Evolutionary conservation across 2,797 vertebrate species (phyloP).

Genomic region (Cuniculus paca): DNA sequence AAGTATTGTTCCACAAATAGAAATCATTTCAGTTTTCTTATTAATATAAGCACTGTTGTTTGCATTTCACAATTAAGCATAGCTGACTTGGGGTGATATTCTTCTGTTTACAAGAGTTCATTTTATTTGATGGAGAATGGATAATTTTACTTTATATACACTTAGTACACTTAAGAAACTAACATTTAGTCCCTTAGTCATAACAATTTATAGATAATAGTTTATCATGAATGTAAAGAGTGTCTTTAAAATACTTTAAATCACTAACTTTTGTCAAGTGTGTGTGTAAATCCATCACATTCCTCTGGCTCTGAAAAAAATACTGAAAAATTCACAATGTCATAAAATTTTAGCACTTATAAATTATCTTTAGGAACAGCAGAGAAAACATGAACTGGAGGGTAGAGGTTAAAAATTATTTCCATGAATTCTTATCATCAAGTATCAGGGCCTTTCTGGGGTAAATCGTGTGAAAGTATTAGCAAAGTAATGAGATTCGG

Average conservation of each 20-base stretch:
- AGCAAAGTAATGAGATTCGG: neutral
- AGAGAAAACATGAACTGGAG: neutral
- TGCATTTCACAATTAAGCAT: neutral
- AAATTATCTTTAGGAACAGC: neutral
- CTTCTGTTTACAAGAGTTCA: neutral
- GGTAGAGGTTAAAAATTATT: neutral
- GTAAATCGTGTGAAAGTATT: neutral
- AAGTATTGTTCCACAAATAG: neutral
- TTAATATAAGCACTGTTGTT: neutral
- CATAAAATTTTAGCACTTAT: neutral
- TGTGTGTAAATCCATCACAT: neutral
- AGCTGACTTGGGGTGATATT: neutral
- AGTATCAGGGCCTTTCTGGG: neutral
- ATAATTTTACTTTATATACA: neutral
- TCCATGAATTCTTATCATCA: neutral
- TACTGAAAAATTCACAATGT: constrained; percentile 7
- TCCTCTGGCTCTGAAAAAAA: neutral
- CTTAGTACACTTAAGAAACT: neutral
- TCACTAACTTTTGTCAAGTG: neutral
- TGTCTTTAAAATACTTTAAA: neutral
- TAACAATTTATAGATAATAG: constrained; percentile 26
- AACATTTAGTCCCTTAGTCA: neutral
- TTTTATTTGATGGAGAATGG: constrained; percentile 24
- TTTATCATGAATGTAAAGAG: neutral
- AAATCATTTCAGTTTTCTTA: neutral